Evolutionary conservation across 2,888 invertebrate species (phyloP).

Genomic region (Xiphydria camelus): DNA sequence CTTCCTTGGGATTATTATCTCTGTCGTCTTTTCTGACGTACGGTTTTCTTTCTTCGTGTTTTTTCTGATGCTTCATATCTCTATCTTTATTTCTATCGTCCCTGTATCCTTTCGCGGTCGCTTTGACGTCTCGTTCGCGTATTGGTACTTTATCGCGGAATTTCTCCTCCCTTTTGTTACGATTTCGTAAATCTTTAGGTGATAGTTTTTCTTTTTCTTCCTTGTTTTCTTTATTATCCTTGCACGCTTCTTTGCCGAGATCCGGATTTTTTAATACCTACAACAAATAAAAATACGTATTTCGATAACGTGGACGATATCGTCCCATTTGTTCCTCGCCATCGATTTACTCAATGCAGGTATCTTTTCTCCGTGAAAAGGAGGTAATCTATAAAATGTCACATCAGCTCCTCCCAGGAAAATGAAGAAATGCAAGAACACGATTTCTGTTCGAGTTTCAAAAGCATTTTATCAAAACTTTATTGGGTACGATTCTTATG

Average conservation of each 20-base stretch:
- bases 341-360: no score
- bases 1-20: conserved; percentile 49
- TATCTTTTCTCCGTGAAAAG: no score
- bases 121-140: conserved; percentile 60
- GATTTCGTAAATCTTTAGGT: conserved; percentile 51
- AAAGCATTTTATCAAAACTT: no score
- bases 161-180: conserved; percentile 52
- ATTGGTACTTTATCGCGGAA: conserved; percentile 41
- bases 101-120: conserved; percentile 50
- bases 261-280: conserved; percentile 54
- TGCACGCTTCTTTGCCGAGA: conserved; percentile 42
- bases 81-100: conserved; percentile 58
- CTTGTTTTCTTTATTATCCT: conserved; percentile 51
- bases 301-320: conserved; percentile 1
- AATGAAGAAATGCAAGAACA: no score
- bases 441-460: no score
- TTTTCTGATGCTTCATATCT: conserved; percentile 50
- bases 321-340: no score
- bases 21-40: conserved; percentile 52
- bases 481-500: no score
- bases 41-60: conserved; percentile 51
- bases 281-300: conserved; percentile 11
- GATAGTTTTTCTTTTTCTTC: conserved; percentile 51
- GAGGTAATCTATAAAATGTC: no score
- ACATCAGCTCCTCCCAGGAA: no score